Conservation (phyloP, 2,888 invertebrate genomes). For the Andrena marginata region DNA sequence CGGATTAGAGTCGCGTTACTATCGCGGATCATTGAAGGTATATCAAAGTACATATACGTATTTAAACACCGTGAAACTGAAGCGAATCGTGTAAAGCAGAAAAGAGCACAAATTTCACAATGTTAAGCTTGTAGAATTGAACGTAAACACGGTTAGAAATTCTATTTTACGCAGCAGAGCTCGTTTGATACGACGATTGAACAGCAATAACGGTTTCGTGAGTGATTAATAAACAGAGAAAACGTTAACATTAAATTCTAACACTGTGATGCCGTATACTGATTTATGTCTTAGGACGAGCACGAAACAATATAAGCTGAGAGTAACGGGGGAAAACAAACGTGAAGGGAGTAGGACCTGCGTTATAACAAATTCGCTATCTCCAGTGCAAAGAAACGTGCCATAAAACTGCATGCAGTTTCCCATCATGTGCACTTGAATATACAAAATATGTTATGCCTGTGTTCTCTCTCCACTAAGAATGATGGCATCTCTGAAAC, state of each 20-base stretch:
- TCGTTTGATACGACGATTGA: background rate
- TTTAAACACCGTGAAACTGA: constrained; percentile 8
- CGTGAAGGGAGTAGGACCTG: constrained; percentile 31
- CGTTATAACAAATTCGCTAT: constrained; percentile 42
- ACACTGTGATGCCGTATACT: background rate
- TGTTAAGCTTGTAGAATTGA: constrained; percentile 6
- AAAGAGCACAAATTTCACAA: constrained; percentile 8
- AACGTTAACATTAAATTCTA: background rate
- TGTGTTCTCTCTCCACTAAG: constrained; percentile 45
- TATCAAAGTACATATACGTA: constrained; percentile 2
- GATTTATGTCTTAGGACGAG: background rate
- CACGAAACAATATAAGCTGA: constrained; percentile 2
- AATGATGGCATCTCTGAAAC: constrained; percentile 67
- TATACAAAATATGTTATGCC: constrained; percentile 48
- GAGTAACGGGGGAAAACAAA: background rate
- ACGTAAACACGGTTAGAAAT: background rate
- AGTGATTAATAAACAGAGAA: background rate
- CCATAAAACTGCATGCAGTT: constrained; percentile 63
- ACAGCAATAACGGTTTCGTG: background rate
- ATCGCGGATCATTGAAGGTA: background rate
- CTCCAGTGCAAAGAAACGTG: constrained; percentile 58
- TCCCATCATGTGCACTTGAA: constrained; percentile 50
- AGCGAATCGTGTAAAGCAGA: constrained; percentile 35
- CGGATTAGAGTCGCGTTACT: constrained; percentile 10
- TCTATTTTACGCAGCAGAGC: background rate